Percentiles rank a stretch among this genome's conserved stretches.
These are phyloP conservation scores for Halesus radiatus DNA, from an alignment of 1,140 invertebrate genomes.

Conservation along the genomic window DNA sequence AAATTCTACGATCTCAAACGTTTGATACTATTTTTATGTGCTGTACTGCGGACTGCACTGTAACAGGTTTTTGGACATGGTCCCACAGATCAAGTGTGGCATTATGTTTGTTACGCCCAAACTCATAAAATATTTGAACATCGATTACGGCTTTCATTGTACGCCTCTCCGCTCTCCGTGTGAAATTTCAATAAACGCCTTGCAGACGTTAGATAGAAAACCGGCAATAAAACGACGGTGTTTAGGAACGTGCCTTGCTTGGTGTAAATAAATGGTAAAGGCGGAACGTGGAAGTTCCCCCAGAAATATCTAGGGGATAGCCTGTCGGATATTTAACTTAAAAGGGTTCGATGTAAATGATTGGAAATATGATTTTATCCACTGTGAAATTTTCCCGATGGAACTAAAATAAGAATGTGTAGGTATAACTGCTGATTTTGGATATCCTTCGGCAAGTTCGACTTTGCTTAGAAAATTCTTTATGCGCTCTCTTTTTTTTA, in stretches of 20 bases:
- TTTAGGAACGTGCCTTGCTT: slow-evolving; percentile 34
- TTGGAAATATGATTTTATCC: slow-evolving; percentile 50
- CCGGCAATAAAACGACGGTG: slow-evolving; percentile 12
- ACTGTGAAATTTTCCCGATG: too few relatives aligned
- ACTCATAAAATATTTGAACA: slow-evolving; percentile 20
- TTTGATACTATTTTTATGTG: too few relatives aligned
- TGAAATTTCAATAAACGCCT: slow-evolving; percentile 35
- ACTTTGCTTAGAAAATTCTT: too few relatives aligned
- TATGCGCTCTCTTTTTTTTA: too few relatives aligned
- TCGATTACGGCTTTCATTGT: slow-evolving; percentile 13
- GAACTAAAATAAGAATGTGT: too few relatives aligned
- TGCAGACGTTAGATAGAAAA: slow-evolving; percentile 26
- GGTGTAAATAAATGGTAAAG: slow-evolving; percentile 29
- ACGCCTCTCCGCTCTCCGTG: background rate
- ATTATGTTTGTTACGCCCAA: too few relatives aligned
- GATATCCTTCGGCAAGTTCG: too few relatives aligned
- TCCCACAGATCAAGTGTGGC: too few relatives aligned
- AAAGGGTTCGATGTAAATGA: slow-evolving; percentile 40
- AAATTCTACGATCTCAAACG: too few relatives aligned
- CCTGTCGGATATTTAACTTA: slow-evolving; percentile 25
- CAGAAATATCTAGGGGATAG: background rate
- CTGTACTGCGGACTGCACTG: too few relatives aligned
- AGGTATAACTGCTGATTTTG: too few relatives aligned
- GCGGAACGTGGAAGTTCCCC: background rate
- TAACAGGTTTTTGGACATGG: too few relatives aligned